Conservation (phyloP, 2,797 vertebrate genomes). For the Rhynchotus rufescens region DNA sequence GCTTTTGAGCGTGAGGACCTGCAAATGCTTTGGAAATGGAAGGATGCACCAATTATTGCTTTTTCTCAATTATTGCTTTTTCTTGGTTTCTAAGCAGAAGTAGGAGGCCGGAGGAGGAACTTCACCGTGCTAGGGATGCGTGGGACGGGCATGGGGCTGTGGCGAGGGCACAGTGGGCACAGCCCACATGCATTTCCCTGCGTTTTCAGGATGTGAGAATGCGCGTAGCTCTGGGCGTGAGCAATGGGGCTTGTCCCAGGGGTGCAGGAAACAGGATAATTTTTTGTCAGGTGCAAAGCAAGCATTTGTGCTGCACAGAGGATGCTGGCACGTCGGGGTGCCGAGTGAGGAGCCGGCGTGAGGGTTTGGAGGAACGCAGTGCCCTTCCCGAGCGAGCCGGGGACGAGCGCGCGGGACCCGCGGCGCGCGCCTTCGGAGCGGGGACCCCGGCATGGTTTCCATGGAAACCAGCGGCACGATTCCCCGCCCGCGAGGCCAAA, state of each 20-base stretch:
- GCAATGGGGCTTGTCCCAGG: neutral
- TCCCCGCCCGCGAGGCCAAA: neutral
- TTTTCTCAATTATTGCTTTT: fast-evolving
- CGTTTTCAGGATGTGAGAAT: neutral
- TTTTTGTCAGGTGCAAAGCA: neutral
- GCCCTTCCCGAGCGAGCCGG: neutral
- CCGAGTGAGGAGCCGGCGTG: fast-evolving
- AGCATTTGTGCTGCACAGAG: neutral
- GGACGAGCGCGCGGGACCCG: neutral
- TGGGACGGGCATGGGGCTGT: neutral
- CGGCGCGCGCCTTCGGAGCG: too few relatives aligned
- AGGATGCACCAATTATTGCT: neutral
- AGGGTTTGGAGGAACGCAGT: neutral
- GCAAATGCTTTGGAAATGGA: neutral
- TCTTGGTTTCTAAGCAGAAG: neutral
- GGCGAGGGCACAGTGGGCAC: neutral
- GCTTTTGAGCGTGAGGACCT: neutral
- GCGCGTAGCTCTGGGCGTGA: neutral
- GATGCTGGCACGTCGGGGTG: fast-evolving
- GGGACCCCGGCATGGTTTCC: neutral
- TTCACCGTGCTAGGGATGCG: neutral
- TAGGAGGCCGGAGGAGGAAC: neutral
- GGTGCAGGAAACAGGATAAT: fast-evolving
- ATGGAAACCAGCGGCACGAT: constrained; percentile 20
- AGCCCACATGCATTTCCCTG: fast-evolving